Evolutionary conservation across 2,797 vertebrate species (phyloP).

Genomic region (Tamandua tetradactyla): DNA sequence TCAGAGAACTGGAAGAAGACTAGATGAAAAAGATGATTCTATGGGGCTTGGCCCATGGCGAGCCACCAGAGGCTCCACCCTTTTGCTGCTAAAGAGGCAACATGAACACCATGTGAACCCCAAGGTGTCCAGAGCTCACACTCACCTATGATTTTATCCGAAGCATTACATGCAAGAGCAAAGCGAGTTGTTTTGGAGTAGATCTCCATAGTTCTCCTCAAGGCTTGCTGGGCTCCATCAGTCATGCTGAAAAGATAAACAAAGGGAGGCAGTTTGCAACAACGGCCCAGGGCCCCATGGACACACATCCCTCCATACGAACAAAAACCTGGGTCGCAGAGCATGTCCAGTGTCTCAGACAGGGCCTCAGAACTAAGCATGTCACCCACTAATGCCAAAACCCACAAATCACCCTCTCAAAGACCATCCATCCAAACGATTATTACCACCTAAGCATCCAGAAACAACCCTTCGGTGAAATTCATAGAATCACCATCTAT

Average conservation of each 20-base stretch:
- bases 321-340: too few species aligned
- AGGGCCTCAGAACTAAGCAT: not conserved
- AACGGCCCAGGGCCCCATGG: accelerated
- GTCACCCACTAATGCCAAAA: not conserved
- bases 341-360: accelerated
- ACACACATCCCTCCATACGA: not conserved
- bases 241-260: conserved; percentile 91
- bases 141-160: conserved; percentile 96
- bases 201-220: conserved; percentile 98
- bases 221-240: conserved; percentile 96
- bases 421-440: too few species aligned
- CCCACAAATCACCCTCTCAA: not conserved
- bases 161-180: conserved; percentile 96
- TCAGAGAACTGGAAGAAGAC: not conserved
- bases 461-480: not conserved
- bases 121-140: accelerated
- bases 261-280: not conserved
- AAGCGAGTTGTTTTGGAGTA: conserved; percentile 98
- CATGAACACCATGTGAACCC: accelerated
- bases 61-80: not conserved
- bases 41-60: accelerated
- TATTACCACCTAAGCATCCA: not conserved
- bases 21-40: not conserved
- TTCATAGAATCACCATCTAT: not conserved
- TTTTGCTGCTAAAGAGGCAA: not conserved